Conservation (phyloP, 2,888 invertebrate genomes). For the Hipparchia semele region DNA sequence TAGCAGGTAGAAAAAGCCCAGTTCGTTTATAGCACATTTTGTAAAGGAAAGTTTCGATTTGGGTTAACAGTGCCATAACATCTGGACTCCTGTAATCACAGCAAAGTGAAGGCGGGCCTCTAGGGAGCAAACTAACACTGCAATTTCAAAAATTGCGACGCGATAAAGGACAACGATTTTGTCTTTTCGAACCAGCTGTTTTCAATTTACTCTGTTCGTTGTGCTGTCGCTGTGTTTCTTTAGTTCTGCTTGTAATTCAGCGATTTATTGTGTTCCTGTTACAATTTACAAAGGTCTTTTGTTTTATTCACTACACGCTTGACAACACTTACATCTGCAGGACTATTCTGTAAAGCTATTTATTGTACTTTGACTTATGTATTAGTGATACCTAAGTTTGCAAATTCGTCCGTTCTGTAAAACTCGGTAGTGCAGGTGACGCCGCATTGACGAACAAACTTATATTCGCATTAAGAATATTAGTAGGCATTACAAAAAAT, state of each 20-base stretch:
- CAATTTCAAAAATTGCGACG: constrained; percentile 70
- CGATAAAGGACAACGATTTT: constrained; percentile 50
- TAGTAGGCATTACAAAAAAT: too few relatives aligned
- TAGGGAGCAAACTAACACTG: constrained; percentile 44
- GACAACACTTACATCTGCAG: too few relatives aligned
- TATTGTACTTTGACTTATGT: too few relatives aligned
- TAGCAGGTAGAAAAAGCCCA: neutral
- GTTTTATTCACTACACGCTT: too few relatives aligned
- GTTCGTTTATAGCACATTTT: constrained; percentile 40
- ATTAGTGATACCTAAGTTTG: too few relatives aligned
- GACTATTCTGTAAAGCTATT: too few relatives aligned
- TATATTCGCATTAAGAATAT: too few relatives aligned
- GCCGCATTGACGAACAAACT: too few relatives aligned
- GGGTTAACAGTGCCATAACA: constrained; percentile 65
- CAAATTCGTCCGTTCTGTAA: too few relatives aligned
- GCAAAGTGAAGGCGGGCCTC: constrained; percentile 54
- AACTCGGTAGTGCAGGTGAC: too few relatives aligned
- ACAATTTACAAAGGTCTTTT: neutral
- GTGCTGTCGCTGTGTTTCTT: constrained; percentile 16
- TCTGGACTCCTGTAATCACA: constrained; percentile 55
- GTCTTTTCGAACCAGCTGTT: constrained; percentile 34
- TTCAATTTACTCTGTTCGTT: constrained; percentile 26
- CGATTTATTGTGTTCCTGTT: constrained; percentile 12
- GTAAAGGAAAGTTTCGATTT: constrained; percentile 53
- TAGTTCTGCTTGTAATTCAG: constrained; percentile 12